These are phyloP conservation scores for Acanthacorydalis orientalis DNA, from an alignment of 2,888 invertebrate genomes.

Conservation along the genomic window DNA sequence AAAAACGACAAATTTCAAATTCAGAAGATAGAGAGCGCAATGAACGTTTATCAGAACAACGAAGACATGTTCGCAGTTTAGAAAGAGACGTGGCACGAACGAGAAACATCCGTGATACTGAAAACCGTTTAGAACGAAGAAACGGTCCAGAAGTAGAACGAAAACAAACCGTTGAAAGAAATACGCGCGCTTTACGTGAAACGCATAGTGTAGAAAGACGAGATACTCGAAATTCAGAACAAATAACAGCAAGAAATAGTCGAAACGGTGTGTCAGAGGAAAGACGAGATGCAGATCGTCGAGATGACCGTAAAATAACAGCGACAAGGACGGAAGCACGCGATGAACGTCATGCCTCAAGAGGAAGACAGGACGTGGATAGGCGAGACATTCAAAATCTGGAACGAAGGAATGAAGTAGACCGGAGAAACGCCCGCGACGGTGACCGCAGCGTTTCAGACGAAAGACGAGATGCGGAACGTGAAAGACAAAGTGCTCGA, in stretches of 20 bases:
- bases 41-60: too few relatives aligned
- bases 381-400: neutral
- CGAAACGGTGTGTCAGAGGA: neutral
- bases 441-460: neutral
- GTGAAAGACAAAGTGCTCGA: neutral
- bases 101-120: too few relatives aligned
- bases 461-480: neutral
- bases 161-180: too few relatives aligned
- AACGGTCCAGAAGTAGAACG: too few relatives aligned
- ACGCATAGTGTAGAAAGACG: neutral
- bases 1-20: too few relatives aligned
- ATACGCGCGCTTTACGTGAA: too few relatives aligned
- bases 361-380: neutral
- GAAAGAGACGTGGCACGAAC: too few relatives aligned
- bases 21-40: too few relatives aligned
- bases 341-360: neutral
- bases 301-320: neutral
- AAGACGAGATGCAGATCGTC: neutral
- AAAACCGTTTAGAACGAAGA: too few relatives aligned
- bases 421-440: too few relatives aligned
- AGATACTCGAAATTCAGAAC: neutral
- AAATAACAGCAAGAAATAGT: neutral
- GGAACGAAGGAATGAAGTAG: neutral
- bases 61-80: too few relatives aligned
- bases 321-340: neutral